Base-by-base conservation (phyloP, 2,888 invertebrate genomes). In the Spodoptera picta region DNA sequence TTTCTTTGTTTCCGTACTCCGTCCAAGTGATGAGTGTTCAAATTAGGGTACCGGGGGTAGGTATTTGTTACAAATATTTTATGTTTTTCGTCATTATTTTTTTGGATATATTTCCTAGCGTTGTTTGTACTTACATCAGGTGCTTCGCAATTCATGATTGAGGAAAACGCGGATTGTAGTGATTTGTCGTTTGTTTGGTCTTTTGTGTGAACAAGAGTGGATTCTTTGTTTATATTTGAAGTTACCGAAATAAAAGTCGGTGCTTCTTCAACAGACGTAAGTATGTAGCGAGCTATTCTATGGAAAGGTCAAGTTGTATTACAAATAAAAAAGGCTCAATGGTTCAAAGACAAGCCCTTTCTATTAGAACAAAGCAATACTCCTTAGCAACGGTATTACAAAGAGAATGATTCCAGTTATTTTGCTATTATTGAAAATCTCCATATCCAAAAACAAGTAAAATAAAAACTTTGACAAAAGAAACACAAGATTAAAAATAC, bases 1-100 rank as follows among this genome's bases (percentile, higher is more conserved):
- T 91, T 91, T 90, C 93, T 92, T 92, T 93, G 92, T 93, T 91
- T 87, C 85, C 81, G 79, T 83, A 79, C 83, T 83, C 81, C 81
- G 77, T 76, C 80, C 81, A 81, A 85, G 83, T 84, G 85, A 87
- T 79, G 80, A 83, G 84, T 78, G 83, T 80, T 80, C 75, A 75
- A 75, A 79, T 79, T 79, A 79, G 79, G 79, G 75, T 75, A 68
- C 71, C 70, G 68, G 77, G 69, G 79, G 63, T 65, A 63, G 52
- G 69, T 79, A 77, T 78, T 69, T 77, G 72, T 77, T 73, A 61
- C 65, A 69, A 65, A 73, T 78, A 78, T 78, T 78, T 75, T 73
- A 75, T 78, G 69, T 67, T 73, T 69, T 63, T 69, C 61, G 47
- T 68, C 65, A 71, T 75, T 69, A 75, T 73, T 77, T 69, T 77